Base-by-base conservation (phyloP, 2,797 vertebrate species). In the Eurystomus glaucurus region DNA sequence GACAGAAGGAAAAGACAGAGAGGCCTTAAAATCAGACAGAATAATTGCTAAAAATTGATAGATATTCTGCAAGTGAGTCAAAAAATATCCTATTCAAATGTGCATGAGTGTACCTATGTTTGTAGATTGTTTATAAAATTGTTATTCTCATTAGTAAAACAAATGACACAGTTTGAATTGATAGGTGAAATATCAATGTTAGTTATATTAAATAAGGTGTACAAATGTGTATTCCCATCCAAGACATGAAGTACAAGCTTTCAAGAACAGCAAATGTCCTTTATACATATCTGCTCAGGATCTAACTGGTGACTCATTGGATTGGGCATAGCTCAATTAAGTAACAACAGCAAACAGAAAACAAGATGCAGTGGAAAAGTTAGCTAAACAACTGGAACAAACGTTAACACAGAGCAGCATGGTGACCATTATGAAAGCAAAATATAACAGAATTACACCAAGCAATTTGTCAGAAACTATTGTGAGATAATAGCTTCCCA, bases 381-480 rank as follows among this genome's bases (percentile, higher is more conserved):
- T 46, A 52, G 10, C 31, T 43, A 7, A 62, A 46, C 7, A 45
- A 4, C 4, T 3, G 31, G 51, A n/a, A 43, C 0, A 1, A 88
- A 21, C 8, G 39, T 13, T 2, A 43, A 41, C 2, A 5, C 20
- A 45, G 43, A 43, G 48, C 2, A 1, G 13, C 2, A 18, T 12
- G 76, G 17, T 75, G 45, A 19, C 39, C 5, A 6, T 28, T 64
- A 9, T 0, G 4, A 74, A 61, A 54, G 14, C 1, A 58, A 20
- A 12, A 31, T 4, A 21, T 0, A 26, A 9, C 52, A 79, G 33
- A 80, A 11, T 37, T 39, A 3, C 19, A 20, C 13, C 37, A 15
- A 17, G 18, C 8, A 19, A 4, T 2, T 9, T 50, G 18, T 58
- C 35, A 69, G 66, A 78, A 70, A 8, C n/a, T 75, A 2, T 25